phyloP scores from a whole-genome alignment of 2,888 invertebrate species.

The Anticlea derivata region DNA sequence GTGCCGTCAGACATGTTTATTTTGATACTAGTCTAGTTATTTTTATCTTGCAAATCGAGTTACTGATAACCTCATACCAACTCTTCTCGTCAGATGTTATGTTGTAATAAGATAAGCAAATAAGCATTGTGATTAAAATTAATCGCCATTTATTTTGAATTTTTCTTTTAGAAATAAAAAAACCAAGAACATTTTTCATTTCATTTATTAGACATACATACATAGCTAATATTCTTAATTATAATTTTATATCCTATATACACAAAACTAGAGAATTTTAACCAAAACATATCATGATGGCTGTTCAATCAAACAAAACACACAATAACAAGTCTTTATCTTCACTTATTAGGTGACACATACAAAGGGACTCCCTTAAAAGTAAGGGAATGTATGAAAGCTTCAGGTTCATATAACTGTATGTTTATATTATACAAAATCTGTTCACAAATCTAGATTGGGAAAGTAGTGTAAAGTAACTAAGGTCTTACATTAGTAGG shows the following conservation, averaged over 20 bases:
- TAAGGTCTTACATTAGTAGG: constrained; percentile 6
- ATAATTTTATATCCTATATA: constrained; percentile 15
- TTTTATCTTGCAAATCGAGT: too few species aligned
- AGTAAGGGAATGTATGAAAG: constrained; percentile 19
- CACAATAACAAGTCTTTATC: not conserved
- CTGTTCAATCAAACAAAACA: constrained; percentile 10
- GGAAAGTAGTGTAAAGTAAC: constrained; percentile 6
- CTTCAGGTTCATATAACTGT: constrained; percentile 1
- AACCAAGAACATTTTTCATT: not conserved
- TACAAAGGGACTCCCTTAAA: constrained; percentile 13
- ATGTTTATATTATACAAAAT: not conserved
- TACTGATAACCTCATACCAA: too few species aligned
- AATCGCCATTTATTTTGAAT: too few species aligned
- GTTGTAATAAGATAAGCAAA: too few species aligned
- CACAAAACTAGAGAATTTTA: constrained; percentile 13
- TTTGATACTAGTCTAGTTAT: too few species aligned
- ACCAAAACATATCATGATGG: constrained; percentile 1
- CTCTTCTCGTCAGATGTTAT: too few species aligned
- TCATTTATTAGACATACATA: constrained; percentile 22
- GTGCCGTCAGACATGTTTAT: too few species aligned
- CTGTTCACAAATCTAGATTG: not conserved
- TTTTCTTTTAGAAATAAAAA: too few species aligned
- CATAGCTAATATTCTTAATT: constrained; percentile 15
- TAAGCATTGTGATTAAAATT: too few species aligned
- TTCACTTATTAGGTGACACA: not conserved